Percentiles rank a stretch among this genome's conserved stretches.
Conservation (phyloP, 2,113 vertebrate genomes). For the Paracanthobrama guichenoti region DNA sequence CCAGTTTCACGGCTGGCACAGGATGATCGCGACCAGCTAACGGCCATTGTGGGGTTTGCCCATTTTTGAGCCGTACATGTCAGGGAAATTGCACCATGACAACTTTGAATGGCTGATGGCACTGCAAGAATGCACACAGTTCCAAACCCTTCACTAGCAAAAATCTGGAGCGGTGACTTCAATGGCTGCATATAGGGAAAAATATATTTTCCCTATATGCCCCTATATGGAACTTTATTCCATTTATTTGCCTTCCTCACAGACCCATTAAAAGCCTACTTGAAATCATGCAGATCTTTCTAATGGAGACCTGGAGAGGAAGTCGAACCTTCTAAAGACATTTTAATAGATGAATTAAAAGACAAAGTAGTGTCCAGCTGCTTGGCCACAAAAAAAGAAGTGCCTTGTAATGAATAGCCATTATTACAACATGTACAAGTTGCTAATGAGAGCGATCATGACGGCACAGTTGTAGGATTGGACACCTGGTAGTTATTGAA, state of each 20-base stretch:
- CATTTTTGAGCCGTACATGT: background rate
- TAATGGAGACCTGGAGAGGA: background rate
- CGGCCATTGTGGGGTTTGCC: background rate
- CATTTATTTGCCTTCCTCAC: constrained; percentile 21
- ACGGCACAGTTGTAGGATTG: constrained; percentile 44
- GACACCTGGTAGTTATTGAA: constrained; percentile 67
- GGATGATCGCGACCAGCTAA: background rate
- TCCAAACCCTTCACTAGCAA: constrained; percentile 4
- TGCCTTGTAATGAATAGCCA: constrained; percentile 44
- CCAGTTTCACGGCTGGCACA: background rate
- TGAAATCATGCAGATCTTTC: constrained; percentile 8
- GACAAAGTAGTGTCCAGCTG: constrained; percentile 37
- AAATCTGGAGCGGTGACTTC: background rate
- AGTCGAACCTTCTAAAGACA: constrained; percentile 8
- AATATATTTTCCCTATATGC: no score
- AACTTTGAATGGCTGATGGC: no score
- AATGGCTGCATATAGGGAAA: background rate
- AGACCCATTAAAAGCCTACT: constrained; percentile 35
- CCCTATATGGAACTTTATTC: background rate
- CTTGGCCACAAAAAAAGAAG: constrained; percentile 3
- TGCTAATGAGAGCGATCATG: constrained; percentile 55
- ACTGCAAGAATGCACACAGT: background rate
- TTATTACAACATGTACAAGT: constrained; percentile 48
- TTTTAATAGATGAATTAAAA: constrained; percentile 14
- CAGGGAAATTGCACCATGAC: no score